Base-by-base conservation (phyloP, 2,888 invertebrate genomes). In the Punctoribates punctum region DNA sequence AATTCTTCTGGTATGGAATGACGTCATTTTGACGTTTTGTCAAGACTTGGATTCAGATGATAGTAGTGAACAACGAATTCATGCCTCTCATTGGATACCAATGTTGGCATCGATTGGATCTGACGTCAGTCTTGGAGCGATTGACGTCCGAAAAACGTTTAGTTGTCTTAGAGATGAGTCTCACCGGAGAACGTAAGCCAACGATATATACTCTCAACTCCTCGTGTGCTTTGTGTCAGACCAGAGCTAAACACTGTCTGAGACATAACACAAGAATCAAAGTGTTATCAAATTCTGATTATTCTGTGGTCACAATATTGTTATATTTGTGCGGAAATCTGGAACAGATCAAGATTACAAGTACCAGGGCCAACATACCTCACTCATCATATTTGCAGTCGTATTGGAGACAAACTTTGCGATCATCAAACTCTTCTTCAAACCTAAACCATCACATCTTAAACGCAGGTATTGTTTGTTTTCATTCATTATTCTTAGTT, bases 111-210 rank as follows among this genome's bases (percentile, higher is more conserved):
- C 70, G 70, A 70, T 70, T 25, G 70, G 4, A 23, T 15, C 23
- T 34, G 6, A 70, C 70, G 70, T 70, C 70, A 70, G 70, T 20
- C 6, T 2, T 17, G 11, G 6, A 23, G 42, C 15, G 65, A 20
- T 70, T 70, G 70, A 70, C 70, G 70, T 70, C 70, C 70, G 70
- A 70, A 70, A 42, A 23, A 70, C 70, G 70, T 70, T 42, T 34
- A 11, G 70, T 70, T 70, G 70, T 70, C 70, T 70, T 38, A 70
- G 70, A 42, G 70, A 70, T 48, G 46, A 48, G 46, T 48, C 46
- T 57, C 70, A 70, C 70, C 42, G 70, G 70, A 70, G 70, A 70
- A 46, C 70, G 29, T 70, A 38, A 67, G 42, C 70, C 70, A 70
- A 70, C 62, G 29, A 67, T 34, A 70, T 70, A 70, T 70, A 70